These are phyloP conservation scores for Circaetus cinerascens DNA, from an alignment of 2,113 vertebrate genomes.

Conservation along the genomic window DNA sequence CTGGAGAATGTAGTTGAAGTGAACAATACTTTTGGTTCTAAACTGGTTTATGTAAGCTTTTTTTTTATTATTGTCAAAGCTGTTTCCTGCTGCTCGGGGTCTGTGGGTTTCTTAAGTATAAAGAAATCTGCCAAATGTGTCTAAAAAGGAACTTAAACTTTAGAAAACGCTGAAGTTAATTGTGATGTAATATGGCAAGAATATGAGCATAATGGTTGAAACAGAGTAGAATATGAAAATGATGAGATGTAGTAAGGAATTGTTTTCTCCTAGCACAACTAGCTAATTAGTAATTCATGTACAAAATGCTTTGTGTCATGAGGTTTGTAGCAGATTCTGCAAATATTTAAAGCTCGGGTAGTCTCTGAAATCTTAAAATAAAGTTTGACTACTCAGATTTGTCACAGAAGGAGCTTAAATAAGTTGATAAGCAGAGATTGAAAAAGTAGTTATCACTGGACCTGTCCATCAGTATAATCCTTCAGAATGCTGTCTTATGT, in stretches of 20 bases:
- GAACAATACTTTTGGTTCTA: not conserved
- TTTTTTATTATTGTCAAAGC: not conserved
- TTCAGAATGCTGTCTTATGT: not conserved
- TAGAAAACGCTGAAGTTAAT: not conserved
- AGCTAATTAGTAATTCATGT: not conserved
- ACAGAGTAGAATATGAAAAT: not conserved
- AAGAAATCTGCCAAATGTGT: not conserved
- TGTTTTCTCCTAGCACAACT: not conserved
- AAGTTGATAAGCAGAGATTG: not conserved
- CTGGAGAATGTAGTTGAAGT: not conserved
- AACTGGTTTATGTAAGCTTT: not conserved
- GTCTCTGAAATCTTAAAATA: not conserved
- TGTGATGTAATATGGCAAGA: not conserved
- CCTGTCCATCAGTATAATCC: not conserved
- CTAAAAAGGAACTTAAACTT: not conserved
- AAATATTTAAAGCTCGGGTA: not conserved
- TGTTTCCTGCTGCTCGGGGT: not conserved
- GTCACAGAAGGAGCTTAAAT: not conserved
- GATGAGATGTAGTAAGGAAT: not conserved
- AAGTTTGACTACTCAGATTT: not conserved
- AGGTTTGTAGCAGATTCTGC: not conserved
- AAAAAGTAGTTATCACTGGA: not conserved
- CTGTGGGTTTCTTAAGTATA: not conserved
- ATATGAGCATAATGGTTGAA: not conserved
- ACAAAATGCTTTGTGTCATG: not conserved